Base-by-base conservation (phyloP, 2,888 invertebrate species). In the Drosophila neoperkinsi region DNA sequence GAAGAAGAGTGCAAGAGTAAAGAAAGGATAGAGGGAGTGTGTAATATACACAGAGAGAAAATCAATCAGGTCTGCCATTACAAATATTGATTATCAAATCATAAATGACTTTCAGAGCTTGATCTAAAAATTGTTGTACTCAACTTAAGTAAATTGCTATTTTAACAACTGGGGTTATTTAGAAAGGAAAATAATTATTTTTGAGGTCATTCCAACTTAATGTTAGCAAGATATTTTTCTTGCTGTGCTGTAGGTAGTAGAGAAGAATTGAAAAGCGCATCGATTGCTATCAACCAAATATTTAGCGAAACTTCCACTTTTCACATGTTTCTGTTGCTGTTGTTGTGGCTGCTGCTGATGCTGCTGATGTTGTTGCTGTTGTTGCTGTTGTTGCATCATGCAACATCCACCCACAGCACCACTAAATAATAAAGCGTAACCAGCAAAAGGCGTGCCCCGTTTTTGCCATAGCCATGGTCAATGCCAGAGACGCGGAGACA, bases 401-500 rank as follows among this genome's bases (percentile, higher is more conserved):
- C 43, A 57, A 43, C 31, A 73, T 81, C 86, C 90, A 82, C 86
- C 85, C 81, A 89, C 88, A 82, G 82, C 81, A 77, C 77, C 81
- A 79, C 85, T 88, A 82, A 86, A 86, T 89, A 87, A 87, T 87
- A 87, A 87, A 90, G 88, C 82, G 85, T 84, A 90, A 87, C 87
- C 88, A 87, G 88, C 81, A 87, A 87, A 87, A 87, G 87, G 87
- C 87, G 87, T 90, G 81, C 81, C 85, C 80, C 76, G 52, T 71
- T 57, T 57, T 31, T 21, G 77, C 64, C 63, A 69, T 77, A 68
- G 64, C 74, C 61, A 58, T 59, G 71, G 56, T 55, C 59, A 51
- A 51, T 46, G 68, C 56, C 74, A 72, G 56, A 71, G 31, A 58
- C 61, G 31, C 71, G 4, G n/a, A 65, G 69, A 34, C 62, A 13